Evolutionary conservation across 2,888 invertebrate species (phyloP).

Genomic region (Beris chalybata): DNA sequence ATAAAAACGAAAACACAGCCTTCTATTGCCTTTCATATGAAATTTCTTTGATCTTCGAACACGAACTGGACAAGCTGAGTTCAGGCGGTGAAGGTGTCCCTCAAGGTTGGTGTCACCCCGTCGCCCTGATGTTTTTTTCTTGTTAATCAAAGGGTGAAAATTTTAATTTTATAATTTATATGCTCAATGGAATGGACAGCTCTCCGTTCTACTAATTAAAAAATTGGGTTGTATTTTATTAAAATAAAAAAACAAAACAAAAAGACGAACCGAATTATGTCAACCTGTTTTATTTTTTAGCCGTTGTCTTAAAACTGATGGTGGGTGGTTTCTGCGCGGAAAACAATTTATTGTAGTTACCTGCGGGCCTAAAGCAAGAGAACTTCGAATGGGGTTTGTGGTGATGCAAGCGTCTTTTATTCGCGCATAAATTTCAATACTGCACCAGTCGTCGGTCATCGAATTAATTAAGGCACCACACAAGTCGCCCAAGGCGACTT

Average conservation of each 20-base stretch:
- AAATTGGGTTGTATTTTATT: conserved; percentile 22
- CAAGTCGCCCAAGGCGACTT: conserved; percentile 30
- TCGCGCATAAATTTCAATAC: conserved; percentile 35
- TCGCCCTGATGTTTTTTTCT: not conserved
- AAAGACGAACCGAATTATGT: conserved; percentile 10
- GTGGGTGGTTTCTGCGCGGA: too few species aligned
- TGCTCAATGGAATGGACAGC: conserved; percentile 32
- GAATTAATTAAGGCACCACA: conserved; percentile 39
- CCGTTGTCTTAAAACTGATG: too few species aligned
- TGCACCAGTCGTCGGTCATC: conserved; percentile 26
- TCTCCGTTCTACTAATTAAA: conserved; percentile 23
- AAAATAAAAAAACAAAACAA: conserved; percentile 11
- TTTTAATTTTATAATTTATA: conserved; percentile 38
- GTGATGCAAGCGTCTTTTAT: conserved; percentile 16
- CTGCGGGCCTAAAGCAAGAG: too few species aligned
- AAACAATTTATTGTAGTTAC: too few species aligned
- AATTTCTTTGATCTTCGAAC: too few species aligned
- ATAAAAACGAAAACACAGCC: conserved; percentile 16
- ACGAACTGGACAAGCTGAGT: not conserved
- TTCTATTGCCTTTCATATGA: too few species aligned
- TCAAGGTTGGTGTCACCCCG: too few species aligned
- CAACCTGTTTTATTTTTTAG: too few species aligned
- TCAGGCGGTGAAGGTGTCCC: conserved; percentile 15
- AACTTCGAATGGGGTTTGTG: not conserved
- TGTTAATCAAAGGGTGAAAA: not conserved